Percentiles rank a stretch among this genome's conserved stretches.
These are phyloP conservation scores for Merops nubicus DNA, from an alignment of 2,113 vertebrate genomes.

Conservation along the genomic window DNA sequence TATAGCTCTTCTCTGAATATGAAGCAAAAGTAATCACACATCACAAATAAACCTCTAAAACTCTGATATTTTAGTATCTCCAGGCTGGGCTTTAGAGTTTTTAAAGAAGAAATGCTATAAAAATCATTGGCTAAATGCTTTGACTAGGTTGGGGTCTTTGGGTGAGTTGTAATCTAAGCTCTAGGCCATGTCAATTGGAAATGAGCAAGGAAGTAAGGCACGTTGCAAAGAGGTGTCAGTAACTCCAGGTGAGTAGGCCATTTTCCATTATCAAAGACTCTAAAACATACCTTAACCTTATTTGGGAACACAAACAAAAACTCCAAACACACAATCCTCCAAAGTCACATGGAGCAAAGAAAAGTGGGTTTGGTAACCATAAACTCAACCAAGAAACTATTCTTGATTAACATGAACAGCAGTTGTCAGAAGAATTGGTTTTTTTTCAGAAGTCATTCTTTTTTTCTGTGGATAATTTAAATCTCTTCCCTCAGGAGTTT, in stretches of 20 bases:
- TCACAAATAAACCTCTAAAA: background rate
- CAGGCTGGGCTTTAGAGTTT: background rate
- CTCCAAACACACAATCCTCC: background rate
- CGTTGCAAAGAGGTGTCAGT: background rate
- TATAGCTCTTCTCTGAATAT: background rate
- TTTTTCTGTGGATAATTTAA: background rate
- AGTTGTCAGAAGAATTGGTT: background rate
- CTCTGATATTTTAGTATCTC: background rate
- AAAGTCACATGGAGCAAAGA: background rate
- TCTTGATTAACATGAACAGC: background rate
- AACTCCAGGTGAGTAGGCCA: background rate
- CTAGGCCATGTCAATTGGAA: background rate
- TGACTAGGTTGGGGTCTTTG: background rate
- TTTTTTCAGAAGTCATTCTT: background rate
- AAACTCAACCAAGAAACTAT: background rate
- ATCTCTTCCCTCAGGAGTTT: background rate
- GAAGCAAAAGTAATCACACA: background rate
- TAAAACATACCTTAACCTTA: background rate
- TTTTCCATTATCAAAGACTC: background rate
- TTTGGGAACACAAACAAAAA: constrained; percentile 34
- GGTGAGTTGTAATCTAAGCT: background rate
- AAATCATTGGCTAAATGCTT: background rate
- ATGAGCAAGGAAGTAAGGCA: background rate
- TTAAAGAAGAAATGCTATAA: background rate
- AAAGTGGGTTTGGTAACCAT: constrained; percentile 5